Conservation (phyloP, 2,888 invertebrate species). For the Drosophila neoperkinsi region DNA sequence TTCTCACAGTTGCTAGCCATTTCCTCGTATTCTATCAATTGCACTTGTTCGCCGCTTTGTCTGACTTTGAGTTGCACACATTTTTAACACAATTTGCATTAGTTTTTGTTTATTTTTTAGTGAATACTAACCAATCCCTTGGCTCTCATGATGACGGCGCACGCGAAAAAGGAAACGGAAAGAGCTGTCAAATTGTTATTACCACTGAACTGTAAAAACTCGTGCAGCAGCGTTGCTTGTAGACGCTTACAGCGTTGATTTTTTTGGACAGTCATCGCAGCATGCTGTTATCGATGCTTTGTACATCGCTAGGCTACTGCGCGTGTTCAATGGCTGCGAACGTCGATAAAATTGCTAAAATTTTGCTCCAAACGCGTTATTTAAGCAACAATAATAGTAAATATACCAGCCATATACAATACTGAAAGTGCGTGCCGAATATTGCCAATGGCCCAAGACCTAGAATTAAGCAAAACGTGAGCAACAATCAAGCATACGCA, state of each 20-base stretch:
- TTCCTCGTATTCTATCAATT: constrained; percentile 15
- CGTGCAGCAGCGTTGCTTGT: constrained; percentile 41
- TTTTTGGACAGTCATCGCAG: constrained; percentile 56
- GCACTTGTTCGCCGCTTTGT: constrained; percentile 3
- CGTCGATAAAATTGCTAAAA: constrained; percentile 66
- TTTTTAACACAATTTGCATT: constrained; percentile 44
- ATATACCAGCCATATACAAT: constrained; percentile 25
- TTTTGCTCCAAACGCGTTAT: constrained; percentile 49
- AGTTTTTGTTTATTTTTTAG: constrained; percentile 58
- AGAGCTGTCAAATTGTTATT: constrained; percentile 67
- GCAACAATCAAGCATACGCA: constrained; percentile 20
- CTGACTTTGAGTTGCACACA: constrained; percentile 26
- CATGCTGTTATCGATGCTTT: constrained; percentile 53
- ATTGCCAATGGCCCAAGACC: constrained; percentile 25
- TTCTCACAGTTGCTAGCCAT: constrained; percentile 17
- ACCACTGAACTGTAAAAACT: constrained; percentile 52
- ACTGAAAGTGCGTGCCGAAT: constrained; percentile 22
- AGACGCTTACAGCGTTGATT: constrained; percentile 44
- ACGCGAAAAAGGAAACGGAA: constrained; percentile 85
- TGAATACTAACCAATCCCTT: constrained; percentile 91
- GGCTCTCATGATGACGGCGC: constrained; percentile 91
- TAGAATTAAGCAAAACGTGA: constrained; percentile 29
- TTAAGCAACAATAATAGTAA: constrained; percentile 44
- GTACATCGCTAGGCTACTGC: constrained; percentile 68
- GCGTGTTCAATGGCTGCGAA: constrained; percentile 71